Evolutionary conservation across 37 sponge, comb jelly and placozoan genomes (phyloP), one percentile per base, ranked within the genome.

Genomic region (Axinella damicornis): DNA sequence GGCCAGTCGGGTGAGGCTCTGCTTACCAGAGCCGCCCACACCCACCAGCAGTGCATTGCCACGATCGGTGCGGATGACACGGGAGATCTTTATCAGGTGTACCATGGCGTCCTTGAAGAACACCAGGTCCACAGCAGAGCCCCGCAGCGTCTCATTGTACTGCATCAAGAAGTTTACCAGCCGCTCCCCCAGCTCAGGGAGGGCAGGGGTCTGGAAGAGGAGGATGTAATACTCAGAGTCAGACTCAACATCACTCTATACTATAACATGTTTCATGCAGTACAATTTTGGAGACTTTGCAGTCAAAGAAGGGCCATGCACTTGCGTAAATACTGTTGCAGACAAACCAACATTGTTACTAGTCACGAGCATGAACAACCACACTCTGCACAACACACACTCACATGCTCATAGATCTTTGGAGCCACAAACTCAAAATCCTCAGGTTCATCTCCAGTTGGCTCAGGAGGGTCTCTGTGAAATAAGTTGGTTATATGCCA

Each of bases 51-150:
- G 76, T 54, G 96, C 98, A 63, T 96, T 94, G 30, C 99, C 99
- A 25, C 98, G 74, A 64, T 95, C 94, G 28, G 99, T 99, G 18
- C 98, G 97, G 60, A 99, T 95, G 82, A 99, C 89, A 57, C 99
- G 96, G 11, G 99, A 99, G 57, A 99, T 93, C 83, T 93, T 95
- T 18, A 97, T 79, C 25, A 99, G 90, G 73, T 99, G 99, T 22
- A 99, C 91, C 91, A 97, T 95, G 54, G 99, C 99, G 73, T 99
- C 99, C 61, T 97, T 96, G 94, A 99, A 99, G 93, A 99, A 99
- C 56, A 99, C 99, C 33, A 99, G 93, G 63, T 99, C 99, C 99
- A 99, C 95, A 18, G 96, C 98, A 32, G 99, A 77, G 25, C 99
- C 99, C 39, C 99, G 79, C 0, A 99, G 89, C 21, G 96, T 97